Base-by-base conservation (phyloP, 2,797 vertebrate genomes). In the Micropoecilia bifurca region DNA sequence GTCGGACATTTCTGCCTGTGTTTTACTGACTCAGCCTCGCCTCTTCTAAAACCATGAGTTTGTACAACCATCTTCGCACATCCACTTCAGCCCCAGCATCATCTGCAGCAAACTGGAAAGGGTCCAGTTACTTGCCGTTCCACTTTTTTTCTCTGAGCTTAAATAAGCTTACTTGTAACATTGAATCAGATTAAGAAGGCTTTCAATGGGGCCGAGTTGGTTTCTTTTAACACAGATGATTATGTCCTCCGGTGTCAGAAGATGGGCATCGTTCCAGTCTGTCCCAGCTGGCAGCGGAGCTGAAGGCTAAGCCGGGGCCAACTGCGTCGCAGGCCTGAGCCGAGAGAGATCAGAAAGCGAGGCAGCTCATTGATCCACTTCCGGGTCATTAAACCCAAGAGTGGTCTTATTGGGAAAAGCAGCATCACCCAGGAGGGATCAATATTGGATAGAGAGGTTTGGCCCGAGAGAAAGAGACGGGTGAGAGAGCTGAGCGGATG, bases 301-400 rank as follows among this genome's bases (percentile, higher is more conserved):
- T 47, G 72, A 83, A 75, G 33, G 78, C 71, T 79, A 78, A 66
- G 68, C 71, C 82, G 75, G 39, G 88, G 80, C 68, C 74, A 71
- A 47, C 74, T 47, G 80, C 81, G 85, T n/a, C 30, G 75, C 77
- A 63, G 74, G 69, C 75, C 61, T 39, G 75, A 87, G 85, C 82
- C 7, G 68, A 1, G 48, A 77, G 79, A 80, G 90, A 92, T 88
- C 87, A 78, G 85, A 89, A 81, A 89, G 59, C 88, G 80, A 55
- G 88, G 83, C 85, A 91, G 78, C 73, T 83, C 84, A 95, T 95
- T 84, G 88, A 92, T 93, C 90, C 76, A 74, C 85, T 92, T 93
- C 90, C 90, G 91, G 89, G 89, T 95, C 94, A 95, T 96, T 95
- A 94, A 92, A 92, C 89, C 79, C 81, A 83, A 74, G 89, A 93